phyloP scores from a whole-genome alignment of 2,113 vertebrate genomes.

The Macrotus californicus region DNA sequence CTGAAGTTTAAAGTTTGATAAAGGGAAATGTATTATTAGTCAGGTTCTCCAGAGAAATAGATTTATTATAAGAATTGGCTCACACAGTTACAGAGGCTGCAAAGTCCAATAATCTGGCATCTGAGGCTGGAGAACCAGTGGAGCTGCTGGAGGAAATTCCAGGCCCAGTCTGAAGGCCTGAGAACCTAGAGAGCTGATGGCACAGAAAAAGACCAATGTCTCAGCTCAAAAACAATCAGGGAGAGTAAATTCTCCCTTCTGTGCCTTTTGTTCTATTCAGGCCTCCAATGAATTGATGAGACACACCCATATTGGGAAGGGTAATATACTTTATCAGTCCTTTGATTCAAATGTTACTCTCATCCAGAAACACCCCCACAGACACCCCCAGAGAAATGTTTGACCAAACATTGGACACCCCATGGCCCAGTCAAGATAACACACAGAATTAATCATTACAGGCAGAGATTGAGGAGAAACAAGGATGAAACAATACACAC shows the following conservation, averaged over 20 bases:
- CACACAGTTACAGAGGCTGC: neutral
- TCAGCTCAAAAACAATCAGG: neutral
- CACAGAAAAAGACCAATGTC: neutral
- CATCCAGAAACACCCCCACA: neutral
- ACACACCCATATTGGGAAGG: neutral
- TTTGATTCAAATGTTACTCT: neutral
- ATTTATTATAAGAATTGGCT: neutral
- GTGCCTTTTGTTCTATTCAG: neutral
- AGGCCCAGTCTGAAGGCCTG: neutral
- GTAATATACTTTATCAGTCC: neutral
- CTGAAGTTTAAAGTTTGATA: slow-evolving; percentile 1
- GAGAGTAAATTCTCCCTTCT: neutral
- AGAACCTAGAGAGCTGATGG: neutral
- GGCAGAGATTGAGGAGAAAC: neutral
- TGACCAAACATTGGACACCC: neutral
- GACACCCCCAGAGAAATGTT: neutral
- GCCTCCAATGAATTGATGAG: neutral
- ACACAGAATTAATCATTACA: neutral
- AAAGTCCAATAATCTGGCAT: neutral
- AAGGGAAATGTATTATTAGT: neutral
- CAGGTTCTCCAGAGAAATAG: neutral
- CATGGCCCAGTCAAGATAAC: neutral
- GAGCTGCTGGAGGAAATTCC: neutral
- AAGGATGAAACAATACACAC: neutral
- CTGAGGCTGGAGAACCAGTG: neutral